Evolutionary conservation across 2,888 invertebrate species (phyloP), one percentile per base, ranked within the genome.

Genomic region (Trisateles emortualis): DNA sequence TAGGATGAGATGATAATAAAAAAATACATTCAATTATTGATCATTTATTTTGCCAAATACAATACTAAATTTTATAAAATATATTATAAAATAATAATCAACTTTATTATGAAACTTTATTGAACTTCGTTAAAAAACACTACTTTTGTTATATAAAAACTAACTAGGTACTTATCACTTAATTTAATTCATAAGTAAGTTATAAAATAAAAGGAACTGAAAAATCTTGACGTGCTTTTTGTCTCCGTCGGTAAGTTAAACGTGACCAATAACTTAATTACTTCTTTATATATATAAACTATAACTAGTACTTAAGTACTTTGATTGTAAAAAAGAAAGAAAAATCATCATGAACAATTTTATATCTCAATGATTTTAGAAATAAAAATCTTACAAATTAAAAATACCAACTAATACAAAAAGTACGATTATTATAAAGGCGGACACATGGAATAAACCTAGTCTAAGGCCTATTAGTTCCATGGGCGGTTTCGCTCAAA

Each of bases 201-300:
- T n/a, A 11, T 5, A 66, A 57, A 66, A 61, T 62, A 57, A 80
- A 78, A 79, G 85, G 83, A 85, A 86, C 86, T 83, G 80, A 67
- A 68, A 76, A 64, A 65, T 74, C 22, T 19, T 68, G 65, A 74
- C 76, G 74, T 74, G 70, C 74, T 73, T 74, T 69, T 69, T 61
- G 61, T 61, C 59, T 59, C 56, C 62, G 50, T 60, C 53, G 49
- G 48, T 47, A 56, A 57, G 14, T 43, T 49, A 46, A 29, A 14
- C 44, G 51, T 55, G 36, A 54, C 30, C 40, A 24, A 13, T 42
- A 11, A 53, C 46, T 45, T 62, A 47, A 8, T n/a, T 16, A 32
- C 22, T 29, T 40, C 24, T 24, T 32, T 47, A 38, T 38, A 39
- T n/a, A 47, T 43, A 19, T 41, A n/a, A 41, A 42, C 44, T 70